These are phyloP conservation scores for roundworm (Caenorhabditis elegans) DNA, from an alignment of 1,140 invertebrate species.

Conservation along the genomic window DNA sequence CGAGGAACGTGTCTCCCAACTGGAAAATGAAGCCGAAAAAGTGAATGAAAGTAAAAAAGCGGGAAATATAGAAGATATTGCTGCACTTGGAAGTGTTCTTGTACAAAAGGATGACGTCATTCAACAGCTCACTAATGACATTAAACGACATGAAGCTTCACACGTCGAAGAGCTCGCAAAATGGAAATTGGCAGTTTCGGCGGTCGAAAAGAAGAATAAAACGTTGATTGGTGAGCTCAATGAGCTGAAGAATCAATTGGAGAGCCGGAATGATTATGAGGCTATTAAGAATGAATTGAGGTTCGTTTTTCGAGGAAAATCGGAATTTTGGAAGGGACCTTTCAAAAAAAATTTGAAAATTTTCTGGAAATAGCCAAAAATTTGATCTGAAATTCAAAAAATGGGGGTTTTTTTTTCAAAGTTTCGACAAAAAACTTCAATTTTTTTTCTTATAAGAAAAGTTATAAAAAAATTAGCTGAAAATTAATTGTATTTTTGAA, in stretches of 20 bases:
- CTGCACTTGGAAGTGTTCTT: constrained; percentile 42
- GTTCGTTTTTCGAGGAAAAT: neutral
- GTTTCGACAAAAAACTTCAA: too few species aligned
- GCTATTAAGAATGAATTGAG: constrained; percentile 43
- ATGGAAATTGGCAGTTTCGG: neutral
- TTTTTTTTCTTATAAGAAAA: too few species aligned
- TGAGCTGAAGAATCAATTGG: constrained; percentile 19
- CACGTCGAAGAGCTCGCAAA: neutral
- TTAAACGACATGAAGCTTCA: neutral
- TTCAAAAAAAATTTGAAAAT: too few species aligned
- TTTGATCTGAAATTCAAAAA: too few species aligned
- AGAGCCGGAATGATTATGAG: constrained; percentile 38
- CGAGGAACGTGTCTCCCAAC: constrained; percentile 10
- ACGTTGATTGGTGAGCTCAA: constrained; percentile 3
- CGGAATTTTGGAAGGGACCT: too few species aligned
- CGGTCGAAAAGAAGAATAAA: neutral
- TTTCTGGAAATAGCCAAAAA: too few species aligned
- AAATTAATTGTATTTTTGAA: too few species aligned
- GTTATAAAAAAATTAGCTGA: too few species aligned
- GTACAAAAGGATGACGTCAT: constrained; percentile 42
- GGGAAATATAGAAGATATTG: constrained; percentile 42
- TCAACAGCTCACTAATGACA: constrained; percentile 27
- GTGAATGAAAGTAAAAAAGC: constrained; percentile 15
- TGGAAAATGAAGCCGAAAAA: constrained; percentile 9
- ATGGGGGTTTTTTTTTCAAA: too few species aligned